These are phyloP conservation scores for Lithophane socia DNA, from an alignment of 2,888 invertebrate species.

Conservation along the genomic window DNA sequence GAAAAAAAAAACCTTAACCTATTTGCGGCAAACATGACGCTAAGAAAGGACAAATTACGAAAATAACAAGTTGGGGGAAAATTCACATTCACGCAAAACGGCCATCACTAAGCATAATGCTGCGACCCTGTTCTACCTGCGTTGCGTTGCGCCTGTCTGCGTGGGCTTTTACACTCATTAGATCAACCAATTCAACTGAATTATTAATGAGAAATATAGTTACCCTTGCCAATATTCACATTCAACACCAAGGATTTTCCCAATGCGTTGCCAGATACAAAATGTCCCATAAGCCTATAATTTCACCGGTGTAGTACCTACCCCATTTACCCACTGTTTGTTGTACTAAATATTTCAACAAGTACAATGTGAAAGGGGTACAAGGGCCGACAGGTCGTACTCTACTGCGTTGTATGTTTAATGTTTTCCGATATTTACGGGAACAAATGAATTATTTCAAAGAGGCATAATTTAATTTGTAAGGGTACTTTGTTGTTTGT, in stretches of 20 bases:
- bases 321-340: neutral
- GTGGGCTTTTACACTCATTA: too few species aligned
- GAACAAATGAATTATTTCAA: neutral
- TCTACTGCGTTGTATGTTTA: constrained; percentile 3
- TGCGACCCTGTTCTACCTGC: too few species aligned
- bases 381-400: neutral
- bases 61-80: too few species aligned
- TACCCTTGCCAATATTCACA: too few species aligned
- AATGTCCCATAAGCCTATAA: neutral
- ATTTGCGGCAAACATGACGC: too few species aligned
- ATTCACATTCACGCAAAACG: too few species aligned
- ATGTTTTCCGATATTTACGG: constrained; percentile 19
- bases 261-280: neutral
- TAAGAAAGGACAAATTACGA: too few species aligned
- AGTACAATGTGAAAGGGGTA: constrained; percentile 3
- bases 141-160: too few species aligned
- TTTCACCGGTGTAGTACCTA: neutral
- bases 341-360: constrained; percentile 23
- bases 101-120: too few species aligned
- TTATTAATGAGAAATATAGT: too few species aligned
- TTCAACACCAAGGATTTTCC: neutral
- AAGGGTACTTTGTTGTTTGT: neutral
- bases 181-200: too few species aligned
- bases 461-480: neutral
- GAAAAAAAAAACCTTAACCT: too few species aligned